These are phyloP conservation scores for Harpagifer antarcticus DNA, from an alignment of 2,797 vertebrate species.

Conservation along the genomic window DNA sequence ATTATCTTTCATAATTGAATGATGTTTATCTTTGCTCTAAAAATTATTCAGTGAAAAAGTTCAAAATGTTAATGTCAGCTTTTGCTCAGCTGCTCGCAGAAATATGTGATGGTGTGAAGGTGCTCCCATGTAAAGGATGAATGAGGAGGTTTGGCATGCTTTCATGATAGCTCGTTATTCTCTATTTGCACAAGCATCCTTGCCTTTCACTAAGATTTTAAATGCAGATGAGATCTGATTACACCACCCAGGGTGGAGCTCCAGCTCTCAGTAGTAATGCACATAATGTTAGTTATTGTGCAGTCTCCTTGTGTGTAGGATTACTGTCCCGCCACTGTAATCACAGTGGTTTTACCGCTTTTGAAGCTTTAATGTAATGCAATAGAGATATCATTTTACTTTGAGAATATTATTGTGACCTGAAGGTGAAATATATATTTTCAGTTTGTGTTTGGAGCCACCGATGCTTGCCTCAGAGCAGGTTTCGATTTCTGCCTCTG, in stretches of 20 bases:
- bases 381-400: neutral
- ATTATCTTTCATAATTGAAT: neutral
- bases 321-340: neutral
- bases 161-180: neutral
- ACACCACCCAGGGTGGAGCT: neutral
- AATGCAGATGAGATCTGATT: neutral
- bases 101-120: too few species aligned
- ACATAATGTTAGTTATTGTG: slow-evolving; percentile 8
- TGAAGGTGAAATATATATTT: slow-evolving; percentile 4
- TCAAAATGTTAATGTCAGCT: neutral
- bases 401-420: neutral
- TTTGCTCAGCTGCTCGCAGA: neutral
- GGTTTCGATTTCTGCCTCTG: neutral
- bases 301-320: neutral
- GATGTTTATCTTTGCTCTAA: neutral
- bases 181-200: neutral
- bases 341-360: neutral
- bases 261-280: neutral
- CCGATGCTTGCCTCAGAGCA: neutral
- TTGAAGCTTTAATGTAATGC: slow-evolving; percentile 7
- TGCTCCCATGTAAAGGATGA: too few species aligned
- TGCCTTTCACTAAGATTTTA: slow-evolving; percentile 1
- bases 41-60: neutral
- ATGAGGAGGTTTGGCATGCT: neutral
- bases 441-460: neutral